phyloP scores from a whole-genome alignment of 2,113 vertebrate species.

The Corythoichthys haematopterus region DNA sequence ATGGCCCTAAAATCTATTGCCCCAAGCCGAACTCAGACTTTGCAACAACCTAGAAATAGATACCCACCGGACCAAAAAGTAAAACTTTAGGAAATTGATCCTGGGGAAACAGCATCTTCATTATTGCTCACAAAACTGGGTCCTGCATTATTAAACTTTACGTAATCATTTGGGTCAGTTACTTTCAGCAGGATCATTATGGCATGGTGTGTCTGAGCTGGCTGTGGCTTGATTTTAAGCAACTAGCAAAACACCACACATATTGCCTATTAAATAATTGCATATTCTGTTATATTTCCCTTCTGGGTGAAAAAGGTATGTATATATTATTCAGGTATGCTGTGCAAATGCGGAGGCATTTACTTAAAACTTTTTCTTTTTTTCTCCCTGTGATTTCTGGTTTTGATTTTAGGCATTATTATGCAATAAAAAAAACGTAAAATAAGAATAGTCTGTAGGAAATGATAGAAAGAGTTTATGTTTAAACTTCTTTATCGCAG shows the following conservation, averaged over 20 bases:
- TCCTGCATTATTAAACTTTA: constrained; percentile 11
- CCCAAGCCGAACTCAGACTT: constrained; percentile 21
- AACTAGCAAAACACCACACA: neutral
- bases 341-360: too few species aligned
- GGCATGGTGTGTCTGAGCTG: constrained; percentile 3
- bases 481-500: too few species aligned
- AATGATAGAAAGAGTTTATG: too few species aligned
- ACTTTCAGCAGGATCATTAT: constrained; percentile 10
- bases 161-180: constrained; percentile 14
- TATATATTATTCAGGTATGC: neutral
- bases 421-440: too few species aligned
- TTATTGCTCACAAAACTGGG: constrained; percentile 15
- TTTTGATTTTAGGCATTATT: too few species aligned
- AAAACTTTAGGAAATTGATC: constrained; percentile 25
- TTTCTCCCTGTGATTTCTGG: too few species aligned
- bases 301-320: neutral
- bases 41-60: constrained; percentile 16
- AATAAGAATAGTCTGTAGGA: too few species aligned
- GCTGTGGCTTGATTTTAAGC: neutral
- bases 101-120: constrained; percentile 15
- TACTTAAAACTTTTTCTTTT: too few species aligned
- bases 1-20: constrained; percentile 40
- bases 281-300: neutral
- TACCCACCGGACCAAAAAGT: constrained; percentile 31
- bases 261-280: constrained; percentile 6